These are phyloP conservation scores for Metridium senile DNA, from an alignment of 92 coral and sea anemone genomes.

Conservation along the genomic window DNA sequence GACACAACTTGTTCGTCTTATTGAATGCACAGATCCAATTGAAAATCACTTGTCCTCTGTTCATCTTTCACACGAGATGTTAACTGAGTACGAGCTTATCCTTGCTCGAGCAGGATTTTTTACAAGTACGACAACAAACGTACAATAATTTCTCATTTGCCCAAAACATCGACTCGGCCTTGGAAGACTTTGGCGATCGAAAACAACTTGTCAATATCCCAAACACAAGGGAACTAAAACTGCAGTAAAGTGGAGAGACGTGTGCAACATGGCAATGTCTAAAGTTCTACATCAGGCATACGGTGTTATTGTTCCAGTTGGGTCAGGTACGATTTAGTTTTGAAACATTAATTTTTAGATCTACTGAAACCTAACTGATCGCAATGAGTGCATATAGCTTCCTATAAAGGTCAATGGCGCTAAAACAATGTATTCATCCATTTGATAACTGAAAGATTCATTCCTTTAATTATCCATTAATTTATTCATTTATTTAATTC, in stretches of 20 bases:
- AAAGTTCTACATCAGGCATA: constrained; percentile 42
- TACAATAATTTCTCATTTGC: constrained; percentile 32
- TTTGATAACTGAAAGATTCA: too few species aligned
- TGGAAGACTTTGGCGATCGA: constrained; percentile 43
- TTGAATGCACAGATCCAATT: constrained; percentile 10
- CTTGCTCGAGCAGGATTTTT: constrained; percentile 38
- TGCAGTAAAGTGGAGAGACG: constrained; percentile 45
- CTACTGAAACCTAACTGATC: too few species aligned
- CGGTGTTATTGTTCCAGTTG: constrained; percentile 50
- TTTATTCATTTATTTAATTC: too few species aligned
- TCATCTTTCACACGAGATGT: constrained; percentile 21
- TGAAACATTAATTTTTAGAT: too few species aligned
- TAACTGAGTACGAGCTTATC: constrained; percentile 20
- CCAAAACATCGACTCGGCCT: constrained; percentile 50
- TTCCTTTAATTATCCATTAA: too few species aligned
- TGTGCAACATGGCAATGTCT: constrained; percentile 47
- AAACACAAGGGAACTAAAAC: constrained; percentile 36
- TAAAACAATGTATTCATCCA: too few species aligned
- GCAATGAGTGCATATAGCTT: too few species aligned
- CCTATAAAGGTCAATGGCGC: too few species aligned
- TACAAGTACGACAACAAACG: constrained; percentile 9
- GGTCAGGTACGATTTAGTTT: too few species aligned
- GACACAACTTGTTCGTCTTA: constrained; percentile 15
- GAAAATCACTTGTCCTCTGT: constrained; percentile 20
- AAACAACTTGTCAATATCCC: constrained; percentile 56